Percentiles rank a stretch among this genome's conserved stretches.
Evolutionary conservation across 2,888 invertebrate genomes (phyloP).

Genomic region (Plebejus melissa): DNA sequence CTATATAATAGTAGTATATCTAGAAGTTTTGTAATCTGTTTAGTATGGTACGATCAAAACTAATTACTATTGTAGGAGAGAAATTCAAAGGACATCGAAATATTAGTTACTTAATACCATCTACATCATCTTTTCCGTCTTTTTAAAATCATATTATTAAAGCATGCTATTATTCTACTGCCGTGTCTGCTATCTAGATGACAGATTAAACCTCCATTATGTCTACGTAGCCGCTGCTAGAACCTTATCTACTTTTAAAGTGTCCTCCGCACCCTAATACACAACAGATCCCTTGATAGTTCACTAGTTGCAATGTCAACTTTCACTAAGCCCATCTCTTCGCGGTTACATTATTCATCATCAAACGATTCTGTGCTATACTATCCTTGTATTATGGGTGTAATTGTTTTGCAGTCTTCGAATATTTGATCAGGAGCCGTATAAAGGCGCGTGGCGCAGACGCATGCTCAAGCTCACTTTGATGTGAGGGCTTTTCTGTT

Average conservation of each 20-base stretch:
- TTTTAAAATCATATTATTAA: too few relatives aligned
- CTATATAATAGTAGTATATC: not conserved
- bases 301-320: slow-evolving; percentile 71
- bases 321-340: slow-evolving; percentile 45
- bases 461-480: slow-evolving; percentile 74
- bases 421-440: slow-evolving; percentile 43
- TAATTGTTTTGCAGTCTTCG: not conserved
- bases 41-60: too few relatives aligned
- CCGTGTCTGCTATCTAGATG: not conserved
- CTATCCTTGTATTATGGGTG: slow-evolving; percentile 20
- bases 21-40: too few relatives aligned
- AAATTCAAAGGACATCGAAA: too few relatives aligned
- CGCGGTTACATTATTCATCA: slow-evolving; percentile 22
- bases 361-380: slow-evolving; percentile 40
- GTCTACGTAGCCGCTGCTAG: slow-evolving; percentile 44
- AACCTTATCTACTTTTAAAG: slow-evolving; percentile 55
- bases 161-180: not conserved
- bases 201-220: not conserved
- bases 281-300: slow-evolving; percentile 72
- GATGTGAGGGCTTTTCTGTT: slow-evolving; percentile 67
- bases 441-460: slow-evolving; percentile 72
- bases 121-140: too few relatives aligned
- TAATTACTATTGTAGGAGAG: too few relatives aligned
- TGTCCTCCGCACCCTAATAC: slow-evolving; percentile 59
- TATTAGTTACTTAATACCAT: too few relatives aligned